These are phyloP conservation scores for Synchiropus splendidus DNA, from an alignment of 2,113 vertebrate genomes.

Conservation along the genomic window DNA sequence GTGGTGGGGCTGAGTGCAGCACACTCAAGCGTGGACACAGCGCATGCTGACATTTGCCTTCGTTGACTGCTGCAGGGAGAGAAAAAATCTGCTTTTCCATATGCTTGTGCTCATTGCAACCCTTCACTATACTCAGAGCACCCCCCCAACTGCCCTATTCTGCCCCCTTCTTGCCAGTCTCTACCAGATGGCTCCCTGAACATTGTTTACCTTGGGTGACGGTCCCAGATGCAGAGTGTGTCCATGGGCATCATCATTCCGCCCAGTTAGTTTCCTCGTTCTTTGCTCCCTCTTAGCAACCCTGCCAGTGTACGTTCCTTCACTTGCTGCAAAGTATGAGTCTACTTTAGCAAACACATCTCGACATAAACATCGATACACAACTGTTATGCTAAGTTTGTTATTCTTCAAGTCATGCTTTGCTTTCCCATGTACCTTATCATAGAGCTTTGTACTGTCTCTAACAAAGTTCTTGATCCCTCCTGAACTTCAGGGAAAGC, in stretches of 20 bases:
- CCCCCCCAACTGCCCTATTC: constrained; percentile 53
- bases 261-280: constrained; percentile 45
- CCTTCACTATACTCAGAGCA: constrained; percentile 74
- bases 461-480: constrained; percentile 1
- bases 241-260: constrained; percentile 58
- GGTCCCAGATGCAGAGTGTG: constrained; percentile 82
- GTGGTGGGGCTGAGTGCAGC: constrained; percentile 89
- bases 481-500: constrained; percentile 54
- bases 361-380: constrained; percentile 2
- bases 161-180: constrained; percentile 62
- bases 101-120: constrained; percentile 86
- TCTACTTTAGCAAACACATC: constrained; percentile 10
- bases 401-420: constrained; percentile 7
- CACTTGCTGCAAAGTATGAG: constrained; percentile 7
- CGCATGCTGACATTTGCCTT: constrained; percentile 87
- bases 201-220: constrained; percentile 95
- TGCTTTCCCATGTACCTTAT: constrained; percentile 12
- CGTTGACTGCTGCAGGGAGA: constrained; percentile 86
- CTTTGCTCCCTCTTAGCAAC: constrained; percentile 31
- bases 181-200: constrained; percentile 95
- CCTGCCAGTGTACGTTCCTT: constrained; percentile 27
- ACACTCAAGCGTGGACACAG: constrained; percentile 90
- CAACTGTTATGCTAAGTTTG: neutral
- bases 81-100: constrained; percentile 99
- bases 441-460: constrained; percentile 12